Evolutionary conservation across 2,797 vertebrate genomes (phyloP).

Genomic region (Potorous gilbertii): DNA sequence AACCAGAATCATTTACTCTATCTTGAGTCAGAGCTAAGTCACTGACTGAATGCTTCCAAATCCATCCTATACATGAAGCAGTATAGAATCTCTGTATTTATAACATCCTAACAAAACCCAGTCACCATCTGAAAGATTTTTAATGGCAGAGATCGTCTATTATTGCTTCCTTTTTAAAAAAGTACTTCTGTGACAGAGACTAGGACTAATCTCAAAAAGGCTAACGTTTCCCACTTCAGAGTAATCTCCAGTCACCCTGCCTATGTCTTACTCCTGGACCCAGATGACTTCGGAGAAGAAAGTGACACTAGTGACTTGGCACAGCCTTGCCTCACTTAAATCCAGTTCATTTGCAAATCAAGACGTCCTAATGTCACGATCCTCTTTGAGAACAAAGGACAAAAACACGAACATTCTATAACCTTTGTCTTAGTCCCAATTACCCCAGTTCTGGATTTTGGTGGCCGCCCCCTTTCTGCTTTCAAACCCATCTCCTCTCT

Average conservation of each 20-base stretch:
- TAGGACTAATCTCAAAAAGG: no score
- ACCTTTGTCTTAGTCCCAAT: neutral
- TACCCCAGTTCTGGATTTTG: neutral
- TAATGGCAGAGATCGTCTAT: neutral
- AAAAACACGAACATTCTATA: neutral
- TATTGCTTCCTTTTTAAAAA: neutral
- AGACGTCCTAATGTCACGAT: no score
- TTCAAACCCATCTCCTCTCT: neutral
- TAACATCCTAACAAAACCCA: neutral
- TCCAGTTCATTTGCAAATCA: no score
- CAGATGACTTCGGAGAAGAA: no score
- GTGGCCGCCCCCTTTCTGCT: neutral
- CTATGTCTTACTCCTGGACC: no score
- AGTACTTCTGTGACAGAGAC: neutral
- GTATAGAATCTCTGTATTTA: neutral
- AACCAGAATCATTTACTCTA: neutral
- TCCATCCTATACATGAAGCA: neutral
- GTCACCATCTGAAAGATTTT: neutral
- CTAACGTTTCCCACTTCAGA: no score
- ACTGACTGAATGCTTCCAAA: neutral
- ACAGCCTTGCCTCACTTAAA: no score
- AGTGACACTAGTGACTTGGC: no score
- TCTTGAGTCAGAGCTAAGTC: neutral
- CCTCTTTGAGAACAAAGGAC: no score
- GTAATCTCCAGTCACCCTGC: no score